Percentiles rank a stretch among this genome's conserved stretches.
These are phyloP conservation scores for Lycocorax pyrrhopterus DNA, from an alignment of 2,113 vertebrate genomes.

Conservation along the genomic window DNA sequence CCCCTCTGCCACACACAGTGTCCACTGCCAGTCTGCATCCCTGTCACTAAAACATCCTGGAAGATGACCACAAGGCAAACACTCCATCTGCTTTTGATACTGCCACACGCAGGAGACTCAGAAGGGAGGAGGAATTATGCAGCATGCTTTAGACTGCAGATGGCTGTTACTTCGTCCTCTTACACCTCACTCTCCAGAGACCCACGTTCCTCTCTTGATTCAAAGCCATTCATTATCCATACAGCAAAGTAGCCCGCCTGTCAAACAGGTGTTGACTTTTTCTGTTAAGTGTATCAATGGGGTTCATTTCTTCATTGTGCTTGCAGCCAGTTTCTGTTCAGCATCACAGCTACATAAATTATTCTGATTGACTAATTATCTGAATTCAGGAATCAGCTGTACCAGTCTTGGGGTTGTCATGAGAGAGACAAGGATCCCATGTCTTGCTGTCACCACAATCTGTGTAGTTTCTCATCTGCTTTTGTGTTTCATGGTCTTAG, in stretches of 20 bases:
- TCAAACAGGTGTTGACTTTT: not conserved
- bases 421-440: not conserved
- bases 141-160: not conserved
- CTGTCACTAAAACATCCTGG: not conserved
- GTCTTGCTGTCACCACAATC: constrained; percentile 13
- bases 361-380: not conserved
- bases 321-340: not conserved
- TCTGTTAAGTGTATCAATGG: not conserved
- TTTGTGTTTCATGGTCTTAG: not conserved
- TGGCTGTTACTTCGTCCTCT: not conserved
- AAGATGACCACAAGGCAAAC: not conserved
- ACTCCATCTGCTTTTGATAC: not conserved
- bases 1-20: not conserved
- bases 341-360: not conserved
- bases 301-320: not conserved
- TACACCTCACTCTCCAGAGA: not conserved
- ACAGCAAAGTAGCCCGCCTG: not conserved
- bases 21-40: not conserved
- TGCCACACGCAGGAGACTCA: not conserved
- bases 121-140: not conserved
- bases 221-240: not conserved
- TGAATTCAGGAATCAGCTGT: not conserved
- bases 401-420: not conserved
- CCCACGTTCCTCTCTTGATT: rapidly evolving
- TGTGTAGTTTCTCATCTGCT: constrained; percentile 16